phyloP scores from a whole-genome alignment of 2,797 vertebrate species.

The Hapalemur alaotrensis region DNA sequence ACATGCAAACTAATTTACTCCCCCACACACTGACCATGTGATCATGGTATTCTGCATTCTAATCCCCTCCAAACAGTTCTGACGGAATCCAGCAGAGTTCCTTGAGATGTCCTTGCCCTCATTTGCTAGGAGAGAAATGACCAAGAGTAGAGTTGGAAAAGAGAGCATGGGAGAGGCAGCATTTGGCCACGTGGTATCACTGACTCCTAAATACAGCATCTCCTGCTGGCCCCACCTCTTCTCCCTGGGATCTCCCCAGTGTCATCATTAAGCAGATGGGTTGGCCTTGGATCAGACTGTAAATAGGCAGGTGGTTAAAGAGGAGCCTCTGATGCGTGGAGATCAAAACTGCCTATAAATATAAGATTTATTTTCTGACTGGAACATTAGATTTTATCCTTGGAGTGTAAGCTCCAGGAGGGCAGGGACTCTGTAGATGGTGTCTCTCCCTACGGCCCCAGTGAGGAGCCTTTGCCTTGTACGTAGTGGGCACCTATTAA shows the following conservation, averaged over 20 bases:
- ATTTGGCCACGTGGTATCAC: no score
- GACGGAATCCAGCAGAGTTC: not conserved
- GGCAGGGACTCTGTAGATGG: not conserved
- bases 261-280: not conserved
- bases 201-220: not conserved
- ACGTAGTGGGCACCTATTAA: not conserved
- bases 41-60: not conserved
- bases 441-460: no score
- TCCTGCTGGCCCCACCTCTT: not conserved
- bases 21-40: not conserved
- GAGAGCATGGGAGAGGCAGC: not conserved
- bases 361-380: not conserved
- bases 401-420: not conserved
- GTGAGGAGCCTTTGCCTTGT: not conserved
- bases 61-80: not conserved
- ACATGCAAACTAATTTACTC: not conserved
- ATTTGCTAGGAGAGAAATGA: not conserved
- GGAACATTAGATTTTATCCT: not conserved
- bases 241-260: not conserved
- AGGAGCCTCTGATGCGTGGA: not conserved
- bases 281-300: not conserved
- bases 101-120: not conserved
- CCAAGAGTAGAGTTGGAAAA: not conserved
- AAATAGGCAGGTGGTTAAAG: not conserved
- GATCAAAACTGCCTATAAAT: not conserved